Base-by-base conservation (phyloP, 2,797 vertebrate species). In the Trachops cirrhosus region DNA sequence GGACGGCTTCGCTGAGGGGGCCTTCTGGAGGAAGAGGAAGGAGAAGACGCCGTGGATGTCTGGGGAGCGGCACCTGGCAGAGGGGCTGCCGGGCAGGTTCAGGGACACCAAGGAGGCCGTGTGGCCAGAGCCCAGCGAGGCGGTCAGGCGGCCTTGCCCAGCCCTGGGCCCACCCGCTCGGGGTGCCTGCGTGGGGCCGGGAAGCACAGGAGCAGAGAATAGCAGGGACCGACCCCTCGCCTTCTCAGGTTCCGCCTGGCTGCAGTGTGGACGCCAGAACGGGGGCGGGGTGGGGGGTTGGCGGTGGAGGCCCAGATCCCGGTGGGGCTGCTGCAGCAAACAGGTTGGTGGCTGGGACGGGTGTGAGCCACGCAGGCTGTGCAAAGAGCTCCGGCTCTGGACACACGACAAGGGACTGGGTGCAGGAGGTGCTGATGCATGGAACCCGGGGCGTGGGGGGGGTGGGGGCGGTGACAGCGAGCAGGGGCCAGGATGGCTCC, bases 401-500 rank as follows among this genome's bases (percentile, higher is more conserved):
- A 32, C 62, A 0, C 7, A 15, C 59, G 0, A 5, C 34, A 3
- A 5, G 46, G 48, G 3, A 0, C 5, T 0, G 9, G 64, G 75
- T 16, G 3, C 52, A 2, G 68, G 34, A 29, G 39, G 18, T 8
- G 44, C 37, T 7, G 70, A 18, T 5, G 52, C 44, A 3, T 0
- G 22, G 67, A 39, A 9, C 0, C 0, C 0, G 8, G n/a, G 54
- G 8, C 9, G n/a, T n/a, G 19, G 44, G 22, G 0, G 0, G 10
- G 5, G 54, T 5, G 26, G 9, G 19, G 52, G 24, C 0, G 0
- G 11, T 4, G 57, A 14, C 22, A 34, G 59, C 15, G 15, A 5
- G 86, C 34, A 2, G 62, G 70, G 8, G 32, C 59, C 46, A 5
- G 68, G 39, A 22, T 0, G 4, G 21, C 71, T 70, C 39, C 34